A percentile compares a stretch with the other conserved stretches of the same genome.
These are phyloP conservation scores for Enteromius radiatus DNA, from an alignment of 2,797 vertebrate species.

Conservation along the genomic window DNA sequence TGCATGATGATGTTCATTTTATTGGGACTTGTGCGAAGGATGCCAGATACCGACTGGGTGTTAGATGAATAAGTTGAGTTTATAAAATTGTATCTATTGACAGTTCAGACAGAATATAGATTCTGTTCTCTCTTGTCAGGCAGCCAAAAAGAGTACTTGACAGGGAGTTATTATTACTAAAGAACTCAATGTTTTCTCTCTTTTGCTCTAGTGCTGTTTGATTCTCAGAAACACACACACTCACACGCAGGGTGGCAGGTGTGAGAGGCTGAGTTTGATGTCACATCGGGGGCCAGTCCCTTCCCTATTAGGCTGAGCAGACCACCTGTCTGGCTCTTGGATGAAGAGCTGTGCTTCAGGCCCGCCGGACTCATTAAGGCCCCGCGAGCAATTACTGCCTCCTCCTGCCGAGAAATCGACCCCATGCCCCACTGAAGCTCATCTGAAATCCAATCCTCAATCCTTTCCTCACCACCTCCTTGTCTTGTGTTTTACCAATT, in stretches of 20 bases:
- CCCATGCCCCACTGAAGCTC: constrained; percentile 28
- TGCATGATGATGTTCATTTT: constrained; percentile 2
- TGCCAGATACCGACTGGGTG: background rate
- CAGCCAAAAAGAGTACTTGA: constrained; percentile 19
- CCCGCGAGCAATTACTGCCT: constrained; percentile 54
- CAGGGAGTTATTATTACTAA: constrained; percentile 37
- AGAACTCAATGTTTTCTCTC: constrained; percentile 33
- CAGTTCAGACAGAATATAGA: constrained; percentile 9
- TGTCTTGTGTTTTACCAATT: constrained; percentile 36
- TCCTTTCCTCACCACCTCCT: constrained; percentile 25
- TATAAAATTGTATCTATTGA: constrained; percentile 12
- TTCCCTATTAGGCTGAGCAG: constrained; percentile 56
- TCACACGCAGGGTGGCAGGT: constrained; percentile 47
- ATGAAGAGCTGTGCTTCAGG: constrained; percentile 55
- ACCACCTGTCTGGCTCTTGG: constrained; percentile 55
- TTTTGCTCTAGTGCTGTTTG: constrained; percentile 14
- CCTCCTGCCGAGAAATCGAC: constrained; percentile 55
- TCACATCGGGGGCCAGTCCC: constrained; percentile 42
- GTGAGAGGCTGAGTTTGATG: constrained; percentile 48
- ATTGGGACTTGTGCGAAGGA: background rate
- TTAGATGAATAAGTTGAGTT: background rate
- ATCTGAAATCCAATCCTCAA: constrained; percentile 34
- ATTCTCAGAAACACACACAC: constrained; percentile 6
- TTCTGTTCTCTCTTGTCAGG: constrained; percentile 1
- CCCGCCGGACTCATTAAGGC: constrained; percentile 58